Conservation (phyloP, 2,797 vertebrate genomes). For the Poecilia velifera region DNA sequence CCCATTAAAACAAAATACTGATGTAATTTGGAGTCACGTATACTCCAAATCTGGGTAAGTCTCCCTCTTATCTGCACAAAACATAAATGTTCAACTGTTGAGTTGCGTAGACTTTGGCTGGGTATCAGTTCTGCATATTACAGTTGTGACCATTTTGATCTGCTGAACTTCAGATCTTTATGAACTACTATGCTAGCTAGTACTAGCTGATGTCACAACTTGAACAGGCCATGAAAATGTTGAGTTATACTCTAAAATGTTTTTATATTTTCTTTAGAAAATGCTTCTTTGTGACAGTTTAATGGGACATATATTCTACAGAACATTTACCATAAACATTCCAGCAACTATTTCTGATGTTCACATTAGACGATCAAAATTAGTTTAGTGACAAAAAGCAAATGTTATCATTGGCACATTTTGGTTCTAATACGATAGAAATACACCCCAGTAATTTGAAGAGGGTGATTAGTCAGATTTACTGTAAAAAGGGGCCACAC, state of each 20-base stretch:
- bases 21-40: not conserved
- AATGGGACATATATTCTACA: not conserved
- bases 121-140: not conserved
- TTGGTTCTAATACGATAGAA: not conserved
- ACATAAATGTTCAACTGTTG: not conserved
- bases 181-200: not conserved
- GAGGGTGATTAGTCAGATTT: not conserved
- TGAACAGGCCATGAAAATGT: not conserved
- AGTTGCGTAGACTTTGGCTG: not conserved
- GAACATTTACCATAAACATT: not conserved
- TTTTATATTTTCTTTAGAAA: not conserved
- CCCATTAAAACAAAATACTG: not conserved
- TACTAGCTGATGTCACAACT: not conserved
- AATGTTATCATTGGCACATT: not conserved
- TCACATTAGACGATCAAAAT: not conserved
- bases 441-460: not conserved
- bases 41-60: not conserved
- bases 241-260: not conserved
- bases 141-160: not conserved
- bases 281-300: not conserved
- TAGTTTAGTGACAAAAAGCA: not conserved
- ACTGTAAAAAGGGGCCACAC: not conserved
- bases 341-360: not conserved
- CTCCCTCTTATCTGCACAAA: not conserved
- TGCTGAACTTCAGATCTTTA: not conserved